phyloP scores from a whole-genome alignment of 2,797 vertebrate species.

The Acanthurus tractus region DNA sequence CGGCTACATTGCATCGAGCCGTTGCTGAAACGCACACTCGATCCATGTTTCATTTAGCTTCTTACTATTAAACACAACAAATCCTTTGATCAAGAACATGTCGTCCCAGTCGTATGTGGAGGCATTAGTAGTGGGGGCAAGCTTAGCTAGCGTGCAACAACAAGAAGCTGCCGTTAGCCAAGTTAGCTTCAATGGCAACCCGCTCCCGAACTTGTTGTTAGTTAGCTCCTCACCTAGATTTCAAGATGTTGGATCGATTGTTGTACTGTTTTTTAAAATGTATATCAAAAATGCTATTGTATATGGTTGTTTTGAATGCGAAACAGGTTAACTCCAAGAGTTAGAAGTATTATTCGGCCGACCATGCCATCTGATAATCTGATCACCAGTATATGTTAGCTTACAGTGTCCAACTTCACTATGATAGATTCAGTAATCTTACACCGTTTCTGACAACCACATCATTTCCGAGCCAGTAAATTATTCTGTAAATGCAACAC shows the following conservation, averaged over 20 bases:
- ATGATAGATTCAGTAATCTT: neutral
- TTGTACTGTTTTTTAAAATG: rapidly evolving
- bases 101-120: constrained; percentile 35
- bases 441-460: neutral
- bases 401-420: neutral
- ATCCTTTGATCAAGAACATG: constrained; percentile 8
- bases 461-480: neutral
- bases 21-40: neutral
- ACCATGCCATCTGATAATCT: constrained; percentile 73
- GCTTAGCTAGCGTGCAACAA: constrained; percentile 77
- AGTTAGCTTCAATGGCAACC: constrained; percentile 67
- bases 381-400: constrained; percentile 30
- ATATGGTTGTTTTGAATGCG: rapidly evolving
- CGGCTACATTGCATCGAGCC: neutral
- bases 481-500: no score
- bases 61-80: neutral
- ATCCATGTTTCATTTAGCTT: neutral
- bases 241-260: neutral
- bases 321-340: neutral
- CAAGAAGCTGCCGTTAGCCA: constrained; percentile 76
- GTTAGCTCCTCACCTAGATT: constrained; percentile 3
- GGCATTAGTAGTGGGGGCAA: constrained; percentile 50
- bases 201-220: constrained; percentile 68
- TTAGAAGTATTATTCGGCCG: constrained; percentile 41
- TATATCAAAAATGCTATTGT: no score